A percentile compares a stretch with the other conserved stretches of the same genome.
Conservation (phyloP, 2,888 invertebrate species). For the Rotaria magnacalcarata region DNA sequence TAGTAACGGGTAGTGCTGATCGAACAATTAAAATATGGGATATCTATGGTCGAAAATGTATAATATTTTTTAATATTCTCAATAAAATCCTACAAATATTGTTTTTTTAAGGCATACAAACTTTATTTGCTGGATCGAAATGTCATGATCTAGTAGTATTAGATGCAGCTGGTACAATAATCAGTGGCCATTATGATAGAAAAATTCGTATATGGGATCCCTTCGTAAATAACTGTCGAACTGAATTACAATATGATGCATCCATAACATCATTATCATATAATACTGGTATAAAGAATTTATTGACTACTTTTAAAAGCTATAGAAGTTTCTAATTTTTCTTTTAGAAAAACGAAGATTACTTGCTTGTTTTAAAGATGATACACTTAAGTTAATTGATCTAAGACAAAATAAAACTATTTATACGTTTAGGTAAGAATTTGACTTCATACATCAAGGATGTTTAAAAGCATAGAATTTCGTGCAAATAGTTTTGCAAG, state of each 20-base stretch:
- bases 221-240: constrained; percentile 72
- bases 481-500: too few species aligned
- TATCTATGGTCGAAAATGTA: constrained; percentile 80
- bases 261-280: constrained; percentile 81
- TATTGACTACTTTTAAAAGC: neutral
- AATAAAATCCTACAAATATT: neutral
- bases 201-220: constrained; percentile 92
- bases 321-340: neutral
- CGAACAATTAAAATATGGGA: constrained; percentile 98
- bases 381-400: constrained; percentile 87
- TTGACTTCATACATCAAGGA: too few species aligned
- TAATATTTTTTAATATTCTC: constrained; percentile 58
- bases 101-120: constrained; percentile 54
- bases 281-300: neutral
- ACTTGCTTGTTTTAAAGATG: constrained; percentile 86
- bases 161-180: constrained; percentile 66
- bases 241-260: constrained; percentile 81
- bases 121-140: constrained; percentile 75
- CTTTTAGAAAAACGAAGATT: constrained; percentile 77
- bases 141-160: constrained; percentile 87
- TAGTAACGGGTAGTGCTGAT: constrained; percentile 94
- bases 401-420: constrained; percentile 86
- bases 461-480: too few species aligned
- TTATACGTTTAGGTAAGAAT: constrained; percentile 75
- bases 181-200: constrained; percentile 96